Conservation (phyloP, 2,113 vertebrate genomes). For the Hiodon alosoides region DNA sequence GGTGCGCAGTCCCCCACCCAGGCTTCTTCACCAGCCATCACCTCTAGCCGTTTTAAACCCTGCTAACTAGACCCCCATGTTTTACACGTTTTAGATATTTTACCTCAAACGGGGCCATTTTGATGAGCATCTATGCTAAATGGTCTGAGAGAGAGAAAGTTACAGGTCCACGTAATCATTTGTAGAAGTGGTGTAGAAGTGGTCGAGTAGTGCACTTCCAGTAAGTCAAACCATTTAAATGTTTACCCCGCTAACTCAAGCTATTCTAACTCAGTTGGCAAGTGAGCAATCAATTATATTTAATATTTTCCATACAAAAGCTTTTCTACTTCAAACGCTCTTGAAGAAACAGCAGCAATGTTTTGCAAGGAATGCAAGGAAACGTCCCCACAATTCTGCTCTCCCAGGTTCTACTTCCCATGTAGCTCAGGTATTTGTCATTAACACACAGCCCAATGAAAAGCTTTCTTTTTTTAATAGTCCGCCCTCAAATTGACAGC, state of each 20-base stretch:
- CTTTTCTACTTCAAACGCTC: background rate
- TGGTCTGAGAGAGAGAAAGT: no score
- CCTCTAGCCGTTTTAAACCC: no score
- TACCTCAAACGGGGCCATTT: no score
- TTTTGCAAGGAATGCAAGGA: background rate
- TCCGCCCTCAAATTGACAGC: conserved; percentile 18
- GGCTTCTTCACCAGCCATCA: no score
- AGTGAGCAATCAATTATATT: background rate
- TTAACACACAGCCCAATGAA: conserved; percentile 26
- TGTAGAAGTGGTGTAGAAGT: no score
- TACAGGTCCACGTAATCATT: no score
- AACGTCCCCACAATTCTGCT: conserved; percentile 17
- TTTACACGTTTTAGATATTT: no score
- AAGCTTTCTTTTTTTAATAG: conserved; percentile 22
- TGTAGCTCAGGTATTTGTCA: conserved; percentile 20
- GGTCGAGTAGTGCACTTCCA: no score
- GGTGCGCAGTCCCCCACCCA: no score
- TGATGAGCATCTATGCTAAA: no score
- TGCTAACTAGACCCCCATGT: no score
- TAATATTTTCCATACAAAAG: background rate
- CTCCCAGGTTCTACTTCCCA: conserved; percentile 2
- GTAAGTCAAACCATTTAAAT: background rate
- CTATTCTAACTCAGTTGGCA: background rate
- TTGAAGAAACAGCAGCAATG: no score
- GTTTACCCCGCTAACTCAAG: background rate